Percentiles rank a stretch among this genome's conserved stretches.
Conservation (phyloP, 2,888 invertebrate genomes). For the Leptinotarsa juncta region DNA sequence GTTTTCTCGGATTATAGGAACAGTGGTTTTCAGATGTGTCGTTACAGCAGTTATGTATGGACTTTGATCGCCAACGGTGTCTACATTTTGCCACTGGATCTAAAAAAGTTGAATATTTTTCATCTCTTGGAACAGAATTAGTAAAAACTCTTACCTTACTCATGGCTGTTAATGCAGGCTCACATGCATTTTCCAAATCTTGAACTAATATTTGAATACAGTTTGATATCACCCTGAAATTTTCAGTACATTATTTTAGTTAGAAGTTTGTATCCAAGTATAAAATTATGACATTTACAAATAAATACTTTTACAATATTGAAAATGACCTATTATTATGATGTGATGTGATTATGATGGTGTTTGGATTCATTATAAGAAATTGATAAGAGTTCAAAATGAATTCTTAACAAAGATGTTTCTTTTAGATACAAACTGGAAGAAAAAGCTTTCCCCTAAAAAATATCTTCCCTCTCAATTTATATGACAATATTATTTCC, state of each 20-base stretch:
- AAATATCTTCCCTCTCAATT: background rate
- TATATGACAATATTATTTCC: background rate
- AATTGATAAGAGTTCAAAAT: background rate
- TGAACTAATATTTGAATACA: constrained; percentile 94
- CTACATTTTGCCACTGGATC: constrained; percentile 93
- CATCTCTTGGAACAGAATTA: background rate
- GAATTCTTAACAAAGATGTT: background rate
- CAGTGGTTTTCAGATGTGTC: constrained; percentile 84
- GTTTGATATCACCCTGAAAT: constrained; percentile 77
- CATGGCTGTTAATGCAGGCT: constrained; percentile 92
- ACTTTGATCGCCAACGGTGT: constrained; percentile 97
- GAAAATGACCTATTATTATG: too few relatives aligned
- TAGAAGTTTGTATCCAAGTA: too few relatives aligned
- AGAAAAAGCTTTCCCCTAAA: background rate
- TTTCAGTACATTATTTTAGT: background rate
- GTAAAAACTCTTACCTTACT: constrained; percentile 73
- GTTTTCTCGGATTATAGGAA: constrained; percentile 91
- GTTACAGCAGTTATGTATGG: constrained; percentile 92
- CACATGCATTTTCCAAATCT: constrained; percentile 94
- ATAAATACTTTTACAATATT: too few relatives aligned
- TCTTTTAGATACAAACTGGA: background rate
- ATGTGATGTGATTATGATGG: too few relatives aligned
- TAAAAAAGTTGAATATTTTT: constrained; percentile 56
- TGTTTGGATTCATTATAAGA: too few relatives aligned
- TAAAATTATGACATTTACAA: too few relatives aligned